These are phyloP conservation scores for Auanema sp. DNA, from an alignment of 2,888 invertebrate genomes.

Conservation along the genomic window DNA sequence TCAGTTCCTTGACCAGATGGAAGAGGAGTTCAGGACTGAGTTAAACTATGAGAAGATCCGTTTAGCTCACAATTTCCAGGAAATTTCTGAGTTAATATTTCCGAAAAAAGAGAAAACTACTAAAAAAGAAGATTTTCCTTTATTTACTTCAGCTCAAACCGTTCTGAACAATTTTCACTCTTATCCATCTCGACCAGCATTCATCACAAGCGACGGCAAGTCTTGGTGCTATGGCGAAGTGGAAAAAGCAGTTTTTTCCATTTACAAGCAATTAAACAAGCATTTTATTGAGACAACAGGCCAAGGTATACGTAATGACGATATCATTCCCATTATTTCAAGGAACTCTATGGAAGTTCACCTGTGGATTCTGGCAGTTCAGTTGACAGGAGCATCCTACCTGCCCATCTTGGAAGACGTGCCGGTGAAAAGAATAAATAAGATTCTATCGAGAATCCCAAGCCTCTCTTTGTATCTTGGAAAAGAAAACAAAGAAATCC, in stretches of 20 bases:
- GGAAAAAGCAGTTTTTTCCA: too few species aligned
- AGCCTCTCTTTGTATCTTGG: slow-evolving; percentile 6
- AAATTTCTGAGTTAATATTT: too few species aligned
- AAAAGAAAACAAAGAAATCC: neutral
- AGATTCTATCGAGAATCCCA: slow-evolving; percentile 75
- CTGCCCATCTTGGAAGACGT: slow-evolving; percentile 78
- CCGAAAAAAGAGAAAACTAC: too few species aligned
- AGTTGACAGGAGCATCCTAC: slow-evolving; percentile 83
- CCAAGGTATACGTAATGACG: slow-evolving; percentile 29
- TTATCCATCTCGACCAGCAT: too few species aligned
- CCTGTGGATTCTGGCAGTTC: slow-evolving; percentile 70
- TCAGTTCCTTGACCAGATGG: slow-evolving; percentile 14
- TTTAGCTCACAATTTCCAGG: neutral
- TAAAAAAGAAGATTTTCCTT: too few species aligned
- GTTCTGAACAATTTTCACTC: too few species aligned
- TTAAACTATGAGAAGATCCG: slow-evolving; percentile 8
- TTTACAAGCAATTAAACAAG: too few species aligned
- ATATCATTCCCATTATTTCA: slow-evolving; percentile 37
- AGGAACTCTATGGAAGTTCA: slow-evolving; percentile 21
- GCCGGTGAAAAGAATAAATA: slow-evolving; percentile 76
- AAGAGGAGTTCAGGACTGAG: slow-evolving; percentile 10
- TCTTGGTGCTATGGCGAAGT: too few species aligned
- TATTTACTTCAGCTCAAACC: too few species aligned
- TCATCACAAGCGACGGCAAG: too few species aligned
- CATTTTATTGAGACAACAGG: slow-evolving; percentile 21